Evolutionary conservation across 2,888 invertebrate genomes (phyloP).

Genomic region (Oxytorus armatus): DNA sequence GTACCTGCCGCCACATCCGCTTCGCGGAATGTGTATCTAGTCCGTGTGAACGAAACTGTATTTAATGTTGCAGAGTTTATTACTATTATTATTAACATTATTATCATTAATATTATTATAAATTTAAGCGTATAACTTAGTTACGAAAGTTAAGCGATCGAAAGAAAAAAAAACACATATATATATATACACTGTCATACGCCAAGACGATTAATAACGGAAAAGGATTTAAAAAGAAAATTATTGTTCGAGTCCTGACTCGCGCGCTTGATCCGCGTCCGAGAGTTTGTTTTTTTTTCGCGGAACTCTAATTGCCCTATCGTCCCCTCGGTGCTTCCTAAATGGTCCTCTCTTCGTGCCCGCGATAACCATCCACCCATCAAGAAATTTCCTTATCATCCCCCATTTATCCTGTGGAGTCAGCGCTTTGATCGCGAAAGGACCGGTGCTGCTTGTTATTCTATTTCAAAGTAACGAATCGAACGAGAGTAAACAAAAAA

Average conservation of each 20-base stretch:
- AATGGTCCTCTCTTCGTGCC: slow-evolving; percentile 8
- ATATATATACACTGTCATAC: slow-evolving; percentile 25
- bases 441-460: slow-evolving; percentile 59
- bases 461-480: slow-evolving; percentile 13
- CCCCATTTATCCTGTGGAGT: not conserved
- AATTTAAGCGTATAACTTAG: slow-evolving; percentile 61
- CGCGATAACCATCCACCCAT: not conserved
- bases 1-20: slow-evolving; percentile 66
- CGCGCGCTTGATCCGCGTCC: no score
- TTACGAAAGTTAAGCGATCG: slow-evolving; percentile 50
- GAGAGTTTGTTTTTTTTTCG: not conserved
- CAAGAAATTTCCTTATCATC: not conserved
- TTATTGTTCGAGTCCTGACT: no score
- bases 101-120: slow-evolving; percentile 65
- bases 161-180: slow-evolving; percentile 37
- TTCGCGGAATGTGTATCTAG: slow-evolving; percentile 78
- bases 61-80: slow-evolving; percentile 82
- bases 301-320: not conserved
- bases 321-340: slow-evolving; percentile 68
- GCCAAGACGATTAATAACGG: slow-evolving; percentile 45
- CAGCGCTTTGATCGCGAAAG: slow-evolving; percentile 35
- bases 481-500: not conserved
- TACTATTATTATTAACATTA: slow-evolving; percentile 77
- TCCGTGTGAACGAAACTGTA: slow-evolving; percentile 82
- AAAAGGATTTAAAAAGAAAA: no score